These are phyloP conservation scores for Xiphorhynchus elegans DNA, from an alignment of 2,113 vertebrate species.

Conservation along the genomic window DNA sequence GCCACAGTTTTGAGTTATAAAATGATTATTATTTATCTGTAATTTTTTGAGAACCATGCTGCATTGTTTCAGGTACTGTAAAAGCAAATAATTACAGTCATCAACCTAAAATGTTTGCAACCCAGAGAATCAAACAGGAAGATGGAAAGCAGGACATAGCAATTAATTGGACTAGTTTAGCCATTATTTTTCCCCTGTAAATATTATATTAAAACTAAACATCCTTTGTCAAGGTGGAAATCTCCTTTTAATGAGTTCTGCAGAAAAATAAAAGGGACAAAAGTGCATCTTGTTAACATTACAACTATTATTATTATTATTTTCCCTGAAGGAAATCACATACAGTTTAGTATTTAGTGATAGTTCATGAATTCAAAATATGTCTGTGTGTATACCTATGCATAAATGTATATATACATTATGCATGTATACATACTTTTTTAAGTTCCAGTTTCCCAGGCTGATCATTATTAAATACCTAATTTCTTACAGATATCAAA, in stretches of 20 bases:
- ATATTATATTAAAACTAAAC: not conserved
- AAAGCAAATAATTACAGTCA: not conserved
- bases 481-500: not conserved
- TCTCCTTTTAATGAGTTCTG: not conserved
- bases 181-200: not conserved
- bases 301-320: not conserved
- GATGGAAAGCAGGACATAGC: not conserved
- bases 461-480: not conserved
- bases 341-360: not conserved
- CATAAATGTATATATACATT: not conserved
- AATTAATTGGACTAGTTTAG: not conserved
- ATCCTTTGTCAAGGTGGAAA: not conserved
- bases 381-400: accelerated
- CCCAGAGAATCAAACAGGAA: not conserved
- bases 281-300: not conserved
- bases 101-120: not conserved
- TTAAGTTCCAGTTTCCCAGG: not conserved
- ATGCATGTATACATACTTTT: not conserved
- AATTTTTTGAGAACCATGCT: not conserved
- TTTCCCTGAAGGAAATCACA: not conserved
- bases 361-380: not conserved
- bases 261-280: not conserved
- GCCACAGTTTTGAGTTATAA: not conserved
- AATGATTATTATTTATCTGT: not conserved
- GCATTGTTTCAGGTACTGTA: not conserved